A percentile compares a stretch with the other conserved stretches of the same genome.
phyloP scores from a whole-genome alignment of 2,113 vertebrate genomes.

The Gnathochromis pfefferi region DNA sequence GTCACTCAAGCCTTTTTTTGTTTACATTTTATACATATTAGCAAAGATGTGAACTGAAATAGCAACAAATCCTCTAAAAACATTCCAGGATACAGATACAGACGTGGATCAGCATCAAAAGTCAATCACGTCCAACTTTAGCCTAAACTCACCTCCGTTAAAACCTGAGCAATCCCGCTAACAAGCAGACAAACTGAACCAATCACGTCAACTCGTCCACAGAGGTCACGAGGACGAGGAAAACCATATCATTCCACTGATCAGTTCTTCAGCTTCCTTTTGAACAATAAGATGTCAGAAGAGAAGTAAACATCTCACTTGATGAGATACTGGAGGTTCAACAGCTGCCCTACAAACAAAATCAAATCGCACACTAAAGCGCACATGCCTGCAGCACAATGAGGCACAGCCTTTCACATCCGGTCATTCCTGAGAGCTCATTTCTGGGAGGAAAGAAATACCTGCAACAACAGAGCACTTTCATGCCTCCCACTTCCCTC shows the following conservation, averaged over 20 bases:
- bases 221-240: not conserved
- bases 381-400: not conserved
- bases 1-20: not conserved
- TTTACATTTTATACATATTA: not conserved
- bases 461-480: not conserved
- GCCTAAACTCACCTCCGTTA: not conserved
- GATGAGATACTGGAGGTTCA: not conserved
- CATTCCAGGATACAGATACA: not conserved
- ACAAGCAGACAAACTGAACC: not conserved
- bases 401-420: not conserved
- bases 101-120: not conserved
- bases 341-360: not conserved
- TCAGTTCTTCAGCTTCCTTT: not conserved
- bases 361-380: not conserved
- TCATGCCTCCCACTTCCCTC: not conserved
- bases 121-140: not conserved
- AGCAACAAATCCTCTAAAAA: not conserved
- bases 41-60: not conserved
- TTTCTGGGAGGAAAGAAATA: not conserved
- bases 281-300: not conserved
- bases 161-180: not conserved
- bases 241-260: not conserved
- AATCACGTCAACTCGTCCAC: not conserved
- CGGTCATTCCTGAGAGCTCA: not conserved
- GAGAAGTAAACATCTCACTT: not conserved